Percentiles rank a stretch among this genome's conserved stretches.
Conservation (phyloP, 2,888 invertebrate genomes). For the Hydropsyche betteni region DNA sequence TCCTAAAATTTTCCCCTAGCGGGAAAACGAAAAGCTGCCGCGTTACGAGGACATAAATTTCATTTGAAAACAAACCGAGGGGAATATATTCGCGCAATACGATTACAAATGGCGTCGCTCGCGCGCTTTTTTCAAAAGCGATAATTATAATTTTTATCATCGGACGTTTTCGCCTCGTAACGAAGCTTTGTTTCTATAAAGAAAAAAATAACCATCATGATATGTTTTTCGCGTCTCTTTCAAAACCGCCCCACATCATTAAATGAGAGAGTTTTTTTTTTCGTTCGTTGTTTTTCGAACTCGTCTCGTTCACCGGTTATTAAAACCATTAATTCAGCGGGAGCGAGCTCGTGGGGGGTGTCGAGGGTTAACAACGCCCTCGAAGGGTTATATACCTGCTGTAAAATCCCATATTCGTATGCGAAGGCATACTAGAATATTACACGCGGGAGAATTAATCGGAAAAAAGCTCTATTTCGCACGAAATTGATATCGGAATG, state of each 20-base stretch:
- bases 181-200: neutral
- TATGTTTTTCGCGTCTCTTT: neutral
- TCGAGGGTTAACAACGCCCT: neutral
- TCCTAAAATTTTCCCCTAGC: neutral
- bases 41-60: slow-evolving; percentile 40
- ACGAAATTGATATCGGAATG: too few relatives aligned
- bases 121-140: slow-evolving; percentile 9
- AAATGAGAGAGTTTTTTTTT: slow-evolving; percentile 1
- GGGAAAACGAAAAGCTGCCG: slow-evolving; percentile 12
- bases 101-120: slow-evolving; percentile 41
- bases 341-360: neutral
- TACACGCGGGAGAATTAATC: too few relatives aligned
- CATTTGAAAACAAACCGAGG: slow-evolving; percentile 41
- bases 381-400: neutral
- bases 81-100: slow-evolving; percentile 38
- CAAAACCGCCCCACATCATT: slow-evolving; percentile 29
- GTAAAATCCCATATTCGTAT: neutral
- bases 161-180: slow-evolving; percentile 24
- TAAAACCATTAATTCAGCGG: slow-evolving; percentile 45
- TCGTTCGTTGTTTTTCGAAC: slow-evolving; percentile 35
- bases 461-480: too few relatives aligned
- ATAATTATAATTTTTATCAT: neutral
- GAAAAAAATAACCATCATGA: slow-evolving; percentile 22
- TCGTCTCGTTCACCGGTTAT: slow-evolving; percentile 46
- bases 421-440: neutral